Base-by-base conservation (phyloP, 1,140 invertebrate species). In the Drosophila biarmipes region DNA sequence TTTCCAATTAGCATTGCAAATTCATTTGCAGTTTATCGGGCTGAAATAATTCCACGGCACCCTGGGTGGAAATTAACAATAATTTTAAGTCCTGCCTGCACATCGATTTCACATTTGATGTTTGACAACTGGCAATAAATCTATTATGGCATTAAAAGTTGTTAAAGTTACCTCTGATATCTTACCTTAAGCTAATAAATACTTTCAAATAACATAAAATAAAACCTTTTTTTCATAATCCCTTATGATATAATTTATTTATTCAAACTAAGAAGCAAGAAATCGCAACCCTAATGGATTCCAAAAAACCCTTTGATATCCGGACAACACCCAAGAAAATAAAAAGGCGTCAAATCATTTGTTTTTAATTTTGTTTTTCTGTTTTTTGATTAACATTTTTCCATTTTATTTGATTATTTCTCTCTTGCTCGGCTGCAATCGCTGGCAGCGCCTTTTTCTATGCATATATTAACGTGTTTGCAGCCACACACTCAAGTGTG, bases 401-500 rank as follows among this genome's bases (percentile, higher is more conserved):
- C 84, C 82, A 77, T 85, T 90, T 90, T 90, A 90, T 90, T 90
- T 91, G 89, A 90, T 90, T 90, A 90, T 82, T 90, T 85, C 80
- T 90, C 68, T 90, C 72, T 68, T 68, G 73, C 72, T 73, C 64
- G 48, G 58, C 58, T 78, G 64, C 73, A 76, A 53, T 74, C 48
- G 72, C 73, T 76, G 49, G 54, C 73, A 55, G 73, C 78, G 74
- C 69, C 67, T 78, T 75, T 74, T 64, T 82, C 59, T 89, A 79
- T 87, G 84, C 75, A 89, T 87, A 75, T 79, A 84, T 89, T 79
- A 89, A 84, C 79, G 84, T 79, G 82, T 84, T 72, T 67, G 55
- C 66, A 59, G 57, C 46, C 51, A 59, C 49, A 46, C 58, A 38
- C 67, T 73, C 58, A 52, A 29, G 57, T 63, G 67, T 53, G 38